Evolutionary conservation across 2,797 vertebrate genomes (phyloP), one percentile per base, ranked within the genome.

Genomic region (Hemibagrus guttatus): DNA sequence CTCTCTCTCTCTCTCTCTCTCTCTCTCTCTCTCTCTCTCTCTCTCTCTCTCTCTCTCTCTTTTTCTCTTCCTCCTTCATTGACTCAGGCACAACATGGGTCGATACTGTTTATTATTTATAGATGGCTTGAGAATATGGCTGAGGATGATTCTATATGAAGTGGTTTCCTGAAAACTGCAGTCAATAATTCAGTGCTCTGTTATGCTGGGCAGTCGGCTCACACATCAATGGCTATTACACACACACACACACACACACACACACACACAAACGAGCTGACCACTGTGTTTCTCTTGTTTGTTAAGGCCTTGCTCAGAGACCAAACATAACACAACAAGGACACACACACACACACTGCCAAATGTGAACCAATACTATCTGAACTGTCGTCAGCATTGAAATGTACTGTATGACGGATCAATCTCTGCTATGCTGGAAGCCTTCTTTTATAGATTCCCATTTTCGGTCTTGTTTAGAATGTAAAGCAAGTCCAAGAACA

Each of bases 41-140:
- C 28, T 64, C 31, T 46, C 79, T 54, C 80, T 64, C 54, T 79
- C 75, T 82, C 63, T 42, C 39, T 74, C 64, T 86, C 39, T 87
- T 69, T 42, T 59, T 82, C 52, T 81, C 66, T 58, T 9, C 42
- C 59, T 64, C 74, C 74, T 86, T 84, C 81, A 89, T 87, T 85
- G 87, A 86, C 84, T 91, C 52, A 75, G 74, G 78, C 69, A 87
- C 71, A 87, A 66, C 79, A 75, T 74, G 84, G 84, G 91, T 92
- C 90, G 87, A 92, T 90, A 87, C 80, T 81, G 85, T 86, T 89
- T 88, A 91, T 92, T 92, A 91, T 91, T 91, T 90, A 92, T 91
- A 90, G 79, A 89, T 87, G 87, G 86, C 75, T 84, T 80, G 68
- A 85, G 87, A 92, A 90, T 88, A 87, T 85, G 78, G 87, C 85